phyloP scores from a whole-genome alignment of 1,140 invertebrate species.

The Tachypleus tridentatus region DNA sequence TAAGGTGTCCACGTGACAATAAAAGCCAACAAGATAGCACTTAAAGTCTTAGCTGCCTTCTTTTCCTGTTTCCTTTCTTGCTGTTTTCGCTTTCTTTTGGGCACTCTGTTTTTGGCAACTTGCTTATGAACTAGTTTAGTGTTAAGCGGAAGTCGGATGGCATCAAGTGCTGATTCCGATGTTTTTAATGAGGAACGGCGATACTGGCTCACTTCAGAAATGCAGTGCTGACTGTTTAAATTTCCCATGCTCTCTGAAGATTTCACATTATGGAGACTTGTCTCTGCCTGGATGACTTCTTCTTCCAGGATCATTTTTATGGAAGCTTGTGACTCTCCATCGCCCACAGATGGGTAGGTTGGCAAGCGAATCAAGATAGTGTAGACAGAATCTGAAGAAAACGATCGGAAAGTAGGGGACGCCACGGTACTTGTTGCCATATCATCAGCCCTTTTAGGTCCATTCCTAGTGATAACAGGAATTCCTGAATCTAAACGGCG shows the following conservation, averaged over 20 bases:
- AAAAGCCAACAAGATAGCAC: conserved; percentile 92
- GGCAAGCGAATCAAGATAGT: conserved; percentile 81
- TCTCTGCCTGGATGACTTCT: neutral
- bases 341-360: conserved; percentile 32
- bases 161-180: no score
- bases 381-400: conserved; percentile 46
- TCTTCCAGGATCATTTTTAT: conserved; percentile 76
- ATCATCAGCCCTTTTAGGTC: neutral
- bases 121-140: conserved; percentile 73
- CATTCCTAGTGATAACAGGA: conserved; percentile 6
- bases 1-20: conserved; percentile 99
- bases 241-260: conserved; percentile 39
- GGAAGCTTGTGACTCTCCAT: conserved; percentile 44
- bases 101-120: conserved; percentile 47
- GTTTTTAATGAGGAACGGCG: conserved; percentile 40
- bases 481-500: conserved; percentile 31
- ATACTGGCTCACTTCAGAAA: conserved; percentile 19
- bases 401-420: no score
- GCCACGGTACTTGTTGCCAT: neutral
- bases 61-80: conserved; percentile 94
- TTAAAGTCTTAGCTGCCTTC: conserved; percentile 96
- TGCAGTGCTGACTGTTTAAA: conserved; percentile 46
- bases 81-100: conserved; percentile 61
- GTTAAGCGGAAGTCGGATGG: conserved; percentile 60
- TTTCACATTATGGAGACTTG: conserved; percentile 8